A percentile compares a stretch with the other conserved stretches of the same genome.
Conservation (phyloP, 2,888 invertebrate genomes). For the Drosophila multiciliata region DNA sequence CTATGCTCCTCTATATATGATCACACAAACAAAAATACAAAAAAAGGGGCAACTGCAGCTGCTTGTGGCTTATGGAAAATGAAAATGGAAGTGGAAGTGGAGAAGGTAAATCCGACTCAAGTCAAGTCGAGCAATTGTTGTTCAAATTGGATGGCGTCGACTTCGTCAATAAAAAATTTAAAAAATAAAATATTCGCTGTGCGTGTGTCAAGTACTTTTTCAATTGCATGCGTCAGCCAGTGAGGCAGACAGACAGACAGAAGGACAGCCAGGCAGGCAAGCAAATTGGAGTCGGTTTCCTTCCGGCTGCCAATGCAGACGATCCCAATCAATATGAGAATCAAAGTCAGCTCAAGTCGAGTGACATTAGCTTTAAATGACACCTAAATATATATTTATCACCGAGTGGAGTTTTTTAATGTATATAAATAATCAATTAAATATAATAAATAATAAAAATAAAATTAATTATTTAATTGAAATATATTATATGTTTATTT, state of each 20-base stretch:
- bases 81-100: constrained; percentile 7
- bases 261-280: constrained; percentile 6
- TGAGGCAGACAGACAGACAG: constrained; percentile 2
- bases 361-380: not conserved
- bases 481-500: not conserved
- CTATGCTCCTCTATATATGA: constrained; percentile 34
- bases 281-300: constrained; percentile 51
- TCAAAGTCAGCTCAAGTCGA: constrained; percentile 28
- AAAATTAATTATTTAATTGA: not conserved
- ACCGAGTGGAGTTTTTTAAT: too few species aligned
- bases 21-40: constrained; percentile 4
- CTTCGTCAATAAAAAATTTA: constrained; percentile 40
- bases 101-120: constrained; percentile 42
- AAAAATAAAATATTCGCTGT: constrained; percentile 16
- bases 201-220: constrained; percentile 36
- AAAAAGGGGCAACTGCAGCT: constrained; percentile 35
- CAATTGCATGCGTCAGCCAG: constrained; percentile 45
- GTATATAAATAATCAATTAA: too few species aligned
- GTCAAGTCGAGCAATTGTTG: constrained; percentile 60
- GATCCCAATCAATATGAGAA: constrained; percentile 34
- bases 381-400: too few species aligned
- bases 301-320: constrained; percentile 51
- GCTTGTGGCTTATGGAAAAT: constrained; percentile 11
- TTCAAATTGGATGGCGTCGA: constrained; percentile 53
- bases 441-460: too few species aligned